phyloP scores from a whole-genome alignment of 2,888 invertebrate species.

The Eristalis arbustorum region DNA sequence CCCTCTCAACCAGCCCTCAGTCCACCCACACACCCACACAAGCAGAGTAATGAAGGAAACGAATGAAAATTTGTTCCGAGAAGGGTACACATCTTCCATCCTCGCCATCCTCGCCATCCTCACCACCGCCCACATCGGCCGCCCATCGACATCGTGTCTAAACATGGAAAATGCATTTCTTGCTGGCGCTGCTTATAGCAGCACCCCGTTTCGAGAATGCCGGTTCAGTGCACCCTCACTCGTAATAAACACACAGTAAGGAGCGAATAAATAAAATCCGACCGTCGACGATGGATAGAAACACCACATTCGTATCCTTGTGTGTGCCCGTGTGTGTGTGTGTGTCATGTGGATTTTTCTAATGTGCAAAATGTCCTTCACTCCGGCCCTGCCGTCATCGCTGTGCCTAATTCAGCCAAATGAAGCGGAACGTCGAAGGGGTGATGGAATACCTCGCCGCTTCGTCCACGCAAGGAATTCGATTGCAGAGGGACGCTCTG shows the following conservation, averaged over 20 bases:
- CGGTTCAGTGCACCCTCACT: slow-evolving; percentile 68
- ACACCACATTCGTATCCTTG: slow-evolving; percentile 27
- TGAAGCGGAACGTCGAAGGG: slow-evolving; percentile 59
- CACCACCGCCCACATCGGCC: background rate
- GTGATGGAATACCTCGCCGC: background rate
- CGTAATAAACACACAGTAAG: slow-evolving; percentile 56
- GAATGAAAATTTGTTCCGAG: slow-evolving; percentile 62
- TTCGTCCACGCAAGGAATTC: slow-evolving; percentile 35
- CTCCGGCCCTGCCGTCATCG: slow-evolving; percentile 24
- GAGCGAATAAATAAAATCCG: slow-evolving; percentile 61
- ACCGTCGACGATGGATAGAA: slow-evolving; percentile 16
- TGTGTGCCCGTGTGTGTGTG: background rate
- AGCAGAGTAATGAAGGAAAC: slow-evolving; percentile 39
- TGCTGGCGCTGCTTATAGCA: background rate
- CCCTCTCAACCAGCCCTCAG: background rate
- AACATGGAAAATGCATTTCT: slow-evolving; percentile 70
- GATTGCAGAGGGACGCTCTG: slow-evolving; percentile 22
- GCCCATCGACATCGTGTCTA: slow-evolving; percentile 25
- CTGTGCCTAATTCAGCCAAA: slow-evolving; percentile 68
- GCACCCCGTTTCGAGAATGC: slow-evolving; percentile 57
- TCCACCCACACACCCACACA: background rate
- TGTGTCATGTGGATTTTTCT: slow-evolving; percentile 65
- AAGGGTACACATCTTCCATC: slow-evolving; percentile 36
- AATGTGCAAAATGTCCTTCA: slow-evolving; percentile 66
- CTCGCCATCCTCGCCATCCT: background rate